These are phyloP conservation scores for Eugnorisma glareosa DNA, from an alignment of 2,888 invertebrate genomes.

Conservation along the genomic window DNA sequence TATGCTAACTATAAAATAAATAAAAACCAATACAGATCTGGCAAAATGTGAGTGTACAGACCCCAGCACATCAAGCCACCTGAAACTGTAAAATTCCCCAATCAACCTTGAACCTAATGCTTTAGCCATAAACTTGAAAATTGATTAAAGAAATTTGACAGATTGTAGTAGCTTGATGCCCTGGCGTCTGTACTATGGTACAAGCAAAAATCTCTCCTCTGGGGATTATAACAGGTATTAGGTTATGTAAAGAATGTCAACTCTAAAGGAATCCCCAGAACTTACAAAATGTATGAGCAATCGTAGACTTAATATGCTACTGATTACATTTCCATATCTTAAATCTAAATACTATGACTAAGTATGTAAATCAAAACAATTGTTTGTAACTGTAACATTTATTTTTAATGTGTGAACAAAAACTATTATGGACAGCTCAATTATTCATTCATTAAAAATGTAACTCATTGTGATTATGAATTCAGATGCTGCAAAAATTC, in stretches of 20 bases:
- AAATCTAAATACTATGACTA: conserved; percentile 43
- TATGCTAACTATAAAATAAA: background rate
- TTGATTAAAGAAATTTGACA: too few relatives aligned
- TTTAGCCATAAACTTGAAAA: too few relatives aligned
- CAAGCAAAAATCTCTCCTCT: too few relatives aligned
- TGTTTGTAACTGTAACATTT: conserved; percentile 16
- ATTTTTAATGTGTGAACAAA: conserved; percentile 7
- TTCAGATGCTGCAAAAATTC: background rate
- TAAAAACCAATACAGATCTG: background rate
- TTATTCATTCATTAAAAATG: conserved; percentile 24
- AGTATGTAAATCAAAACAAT: conserved; percentile 35
- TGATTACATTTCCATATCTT: conserved; percentile 46
- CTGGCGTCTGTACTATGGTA: background rate
- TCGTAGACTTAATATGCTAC: background rate
- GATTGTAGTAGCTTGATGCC: too few relatives aligned
- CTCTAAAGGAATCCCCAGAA: conserved; percentile 24
- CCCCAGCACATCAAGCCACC: too few relatives aligned
- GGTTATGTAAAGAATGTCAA: background rate
- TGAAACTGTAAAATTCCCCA: too few relatives aligned
- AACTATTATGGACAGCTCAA: background rate
- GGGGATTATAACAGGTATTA: background rate
- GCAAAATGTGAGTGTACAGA: background rate
- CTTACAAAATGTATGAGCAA: conserved; percentile 14
- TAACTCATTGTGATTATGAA: background rate
- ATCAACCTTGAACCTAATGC: too few relatives aligned